Conservation (phyloP, 1,140 invertebrate species). For the Habropoda laboriosa region DNA sequence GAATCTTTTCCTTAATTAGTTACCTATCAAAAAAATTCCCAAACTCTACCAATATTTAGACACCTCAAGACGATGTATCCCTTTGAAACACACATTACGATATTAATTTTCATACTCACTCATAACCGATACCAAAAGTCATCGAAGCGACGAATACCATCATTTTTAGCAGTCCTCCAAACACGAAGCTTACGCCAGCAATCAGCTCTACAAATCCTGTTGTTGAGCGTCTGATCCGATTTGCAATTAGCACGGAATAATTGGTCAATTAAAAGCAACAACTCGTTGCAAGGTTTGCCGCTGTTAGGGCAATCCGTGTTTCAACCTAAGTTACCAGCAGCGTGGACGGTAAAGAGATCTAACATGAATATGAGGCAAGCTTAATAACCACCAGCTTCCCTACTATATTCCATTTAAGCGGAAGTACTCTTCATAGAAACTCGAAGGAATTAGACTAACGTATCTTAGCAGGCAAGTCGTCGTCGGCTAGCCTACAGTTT, state of each 20-base stretch:
- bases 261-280: conserved; percentile 8
- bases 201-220: background rate
- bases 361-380: conserved; percentile 25
- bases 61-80: too few relatives aligned
- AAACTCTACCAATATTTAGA: too few relatives aligned
- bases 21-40: too few relatives aligned
- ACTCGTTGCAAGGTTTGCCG: background rate
- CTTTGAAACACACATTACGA: too few relatives aligned
- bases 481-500: background rate
- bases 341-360: background rate
- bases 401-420: conserved; percentile 33
- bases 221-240: background rate
- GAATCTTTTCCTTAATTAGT: too few relatives aligned
- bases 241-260: background rate
- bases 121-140: too few relatives aligned
- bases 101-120: too few relatives aligned
- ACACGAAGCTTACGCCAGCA: background rate
- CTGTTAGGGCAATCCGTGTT: background rate
- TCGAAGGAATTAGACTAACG: conserved; percentile 31
- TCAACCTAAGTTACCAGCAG: background rate
- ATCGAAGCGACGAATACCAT: too few relatives aligned
- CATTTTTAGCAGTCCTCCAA: too few relatives aligned
- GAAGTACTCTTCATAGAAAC: conserved; percentile 6
- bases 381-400: conserved; percentile 48
- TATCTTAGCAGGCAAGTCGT: background rate